These are phyloP conservation scores for Drosophila ficusphila DNA, from an alignment of 1,140 invertebrate species.

Conservation along the genomic window DNA sequence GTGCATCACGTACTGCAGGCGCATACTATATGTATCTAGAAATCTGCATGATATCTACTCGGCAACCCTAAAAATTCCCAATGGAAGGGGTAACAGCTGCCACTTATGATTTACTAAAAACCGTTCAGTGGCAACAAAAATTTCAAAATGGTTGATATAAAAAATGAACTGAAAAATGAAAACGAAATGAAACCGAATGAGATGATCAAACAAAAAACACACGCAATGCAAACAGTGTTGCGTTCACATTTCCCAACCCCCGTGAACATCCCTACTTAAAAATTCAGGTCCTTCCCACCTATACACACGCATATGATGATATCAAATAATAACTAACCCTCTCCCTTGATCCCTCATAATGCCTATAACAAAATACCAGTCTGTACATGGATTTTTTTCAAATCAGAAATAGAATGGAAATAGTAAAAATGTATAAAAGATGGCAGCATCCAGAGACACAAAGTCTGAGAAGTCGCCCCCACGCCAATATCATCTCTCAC, in stretches of 20 bases:
- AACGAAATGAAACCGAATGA: slow-evolving; percentile 67
- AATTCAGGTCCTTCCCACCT: slow-evolving; percentile 6
- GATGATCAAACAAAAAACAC: slow-evolving; percentile 35
- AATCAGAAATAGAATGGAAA: not conserved
- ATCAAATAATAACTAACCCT: slow-evolving; percentile 70
- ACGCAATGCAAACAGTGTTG: slow-evolving; percentile 16
- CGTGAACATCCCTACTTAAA: slow-evolving; percentile 33
- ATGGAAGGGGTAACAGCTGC: slow-evolving; percentile 54
- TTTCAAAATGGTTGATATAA: slow-evolving; percentile 70
- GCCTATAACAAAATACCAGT: slow-evolving; percentile 38
- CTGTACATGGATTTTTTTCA: slow-evolving; percentile 15
- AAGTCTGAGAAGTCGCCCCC: slow-evolving; percentile 45
- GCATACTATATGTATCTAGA: slow-evolving; percentile 4
- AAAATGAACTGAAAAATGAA: slow-evolving; percentile 60
- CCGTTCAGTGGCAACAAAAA: slow-evolving; percentile 35
- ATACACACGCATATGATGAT: slow-evolving; percentile 26
- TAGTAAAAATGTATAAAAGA: not conserved
- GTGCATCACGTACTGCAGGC: slow-evolving; percentile 10
- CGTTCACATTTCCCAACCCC: slow-evolving; percentile 16
- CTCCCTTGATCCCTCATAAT: slow-evolving; percentile 11
- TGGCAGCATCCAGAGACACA: slow-evolving; percentile 27
- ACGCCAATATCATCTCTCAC: slow-evolving; percentile 53
- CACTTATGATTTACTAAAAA: slow-evolving; percentile 64
- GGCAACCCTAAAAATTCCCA: slow-evolving; percentile 22
- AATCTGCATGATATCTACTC: slow-evolving; percentile 14